A percentile compares a stretch with the other conserved stretches of the same genome.
Conservation (phyloP, 2,113 vertebrate genomes). For the Gnathonemus longibarbis region DNA sequence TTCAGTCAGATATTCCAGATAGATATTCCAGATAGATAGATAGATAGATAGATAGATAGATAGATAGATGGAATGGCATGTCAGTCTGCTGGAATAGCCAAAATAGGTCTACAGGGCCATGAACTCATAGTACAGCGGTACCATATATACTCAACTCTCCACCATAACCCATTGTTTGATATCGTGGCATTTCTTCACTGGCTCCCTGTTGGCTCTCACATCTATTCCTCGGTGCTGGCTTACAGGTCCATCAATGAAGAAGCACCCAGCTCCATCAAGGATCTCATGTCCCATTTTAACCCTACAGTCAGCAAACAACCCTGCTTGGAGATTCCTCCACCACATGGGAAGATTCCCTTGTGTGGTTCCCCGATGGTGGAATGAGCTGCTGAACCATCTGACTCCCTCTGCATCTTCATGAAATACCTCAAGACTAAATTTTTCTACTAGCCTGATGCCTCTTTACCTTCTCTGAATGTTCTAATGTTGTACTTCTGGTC, state of each 20-base stretch:
- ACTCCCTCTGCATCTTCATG: neutral
- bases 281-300: neutral
- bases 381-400: neutral
- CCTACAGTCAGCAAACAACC: neutral
- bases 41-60: too few relatives aligned
- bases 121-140: neutral
- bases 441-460: neutral
- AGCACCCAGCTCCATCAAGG: neutral
- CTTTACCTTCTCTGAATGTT: neutral
- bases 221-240: neutral
- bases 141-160: neutral
- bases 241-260: neutral
- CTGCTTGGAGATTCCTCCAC: neutral
- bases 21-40: too few relatives aligned
- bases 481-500: neutral
- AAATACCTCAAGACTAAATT: neutral
- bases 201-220: neutral
- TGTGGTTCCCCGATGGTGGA: neutral
- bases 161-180: neutral
- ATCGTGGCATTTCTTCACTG: neutral
- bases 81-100: neutral
- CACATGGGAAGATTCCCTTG: neutral
- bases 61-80: neutral
- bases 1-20: neutral
- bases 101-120: neutral